Base-by-base conservation (phyloP, 2,888 invertebrate genomes). In the Lepetodrilus schrolli region DNA sequence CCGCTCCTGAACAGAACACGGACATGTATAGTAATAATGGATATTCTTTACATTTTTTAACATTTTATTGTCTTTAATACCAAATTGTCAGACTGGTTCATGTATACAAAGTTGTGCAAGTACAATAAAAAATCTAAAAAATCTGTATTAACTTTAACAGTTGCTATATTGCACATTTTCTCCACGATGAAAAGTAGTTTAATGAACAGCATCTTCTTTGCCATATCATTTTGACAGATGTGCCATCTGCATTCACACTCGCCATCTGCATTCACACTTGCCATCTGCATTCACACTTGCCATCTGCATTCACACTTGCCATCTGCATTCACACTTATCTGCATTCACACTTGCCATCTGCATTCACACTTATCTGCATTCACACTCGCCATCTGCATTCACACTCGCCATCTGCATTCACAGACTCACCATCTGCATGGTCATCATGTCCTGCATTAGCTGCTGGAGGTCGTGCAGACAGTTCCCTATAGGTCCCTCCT, bases 381-480 rank as follows among this genome's bases (percentile, higher is more conserved):
- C n/a, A n/a, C n/a, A n/a, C n/a, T n/a, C n/a, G n/a, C n/a, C n/a
- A n/a, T n/a, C n/a, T 37, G 13, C 38, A 37, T 13, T 10, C 38
- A 37, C 38, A 37, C 38, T 10, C 38, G 13, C 38, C 7, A 7
- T 37, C 8, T 50, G 17, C 17, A 50, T 65, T 10, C 8, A 4
- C 4, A 1, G 5, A 43, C 49, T 34, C 47, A 70, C 70, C 70
- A 68, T 47, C n/a, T 74, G 76, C 78, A 75, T 75, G 69, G 30
- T 77, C 48, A 83, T 76, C 65, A 82, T 79, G n/a, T 77, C 77
- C 73, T 88, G 83, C 73, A 90, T 82, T 4, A 88, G 81, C n/a
- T 83, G 83, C 50, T 82, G 78, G 13, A 90, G 82, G 70, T 89
- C 86, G 30, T 83, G 78, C 0, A 90, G 58, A 58, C 58, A n/a